A percentile compares a stretch with the other conserved stretches of the same genome.
These are phyloP conservation scores for Nephrotoma guestfalica DNA, from an alignment of 2,888 invertebrate genomes.

Conservation along the genomic window DNA sequence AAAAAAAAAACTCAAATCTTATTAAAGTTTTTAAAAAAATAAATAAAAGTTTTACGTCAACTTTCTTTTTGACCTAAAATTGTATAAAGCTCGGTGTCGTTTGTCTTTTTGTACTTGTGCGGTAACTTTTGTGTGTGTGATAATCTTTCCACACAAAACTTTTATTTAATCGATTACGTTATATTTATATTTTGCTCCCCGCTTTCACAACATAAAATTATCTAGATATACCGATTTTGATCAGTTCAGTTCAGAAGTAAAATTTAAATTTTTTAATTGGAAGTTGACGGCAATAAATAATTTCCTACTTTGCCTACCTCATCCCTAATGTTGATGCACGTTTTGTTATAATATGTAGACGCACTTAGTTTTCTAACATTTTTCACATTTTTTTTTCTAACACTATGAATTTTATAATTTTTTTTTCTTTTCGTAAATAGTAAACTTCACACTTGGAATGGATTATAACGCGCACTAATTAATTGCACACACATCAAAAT, in stretches of 20 bases:
- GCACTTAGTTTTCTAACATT: neutral
- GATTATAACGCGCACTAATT: neutral
- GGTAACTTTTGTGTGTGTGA: neutral
- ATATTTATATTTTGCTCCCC: too few species aligned
- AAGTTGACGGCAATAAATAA: neutral
- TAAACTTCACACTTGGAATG: neutral
- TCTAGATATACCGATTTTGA: neutral
- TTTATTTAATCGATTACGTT: neutral
- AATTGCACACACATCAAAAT: neutral
- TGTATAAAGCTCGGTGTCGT: neutral
- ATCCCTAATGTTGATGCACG: neutral
- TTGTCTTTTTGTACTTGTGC: neutral
- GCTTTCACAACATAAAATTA: neutral
- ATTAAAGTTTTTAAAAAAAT: neutral
- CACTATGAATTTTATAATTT: neutral
- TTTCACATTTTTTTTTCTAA: neutral
- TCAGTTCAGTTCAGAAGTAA: neutral
- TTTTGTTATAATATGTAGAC: too few species aligned
- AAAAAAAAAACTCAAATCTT: neutral
- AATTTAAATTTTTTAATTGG: neutral
- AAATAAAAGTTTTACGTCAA: neutral
- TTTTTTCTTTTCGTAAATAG: neutral
- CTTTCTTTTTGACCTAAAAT: neutral
- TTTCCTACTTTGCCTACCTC: neutral
- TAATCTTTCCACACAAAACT: neutral